Conservation (phyloP, 2,797 vertebrate species). For the Melopsittacus undulatus region DNA sequence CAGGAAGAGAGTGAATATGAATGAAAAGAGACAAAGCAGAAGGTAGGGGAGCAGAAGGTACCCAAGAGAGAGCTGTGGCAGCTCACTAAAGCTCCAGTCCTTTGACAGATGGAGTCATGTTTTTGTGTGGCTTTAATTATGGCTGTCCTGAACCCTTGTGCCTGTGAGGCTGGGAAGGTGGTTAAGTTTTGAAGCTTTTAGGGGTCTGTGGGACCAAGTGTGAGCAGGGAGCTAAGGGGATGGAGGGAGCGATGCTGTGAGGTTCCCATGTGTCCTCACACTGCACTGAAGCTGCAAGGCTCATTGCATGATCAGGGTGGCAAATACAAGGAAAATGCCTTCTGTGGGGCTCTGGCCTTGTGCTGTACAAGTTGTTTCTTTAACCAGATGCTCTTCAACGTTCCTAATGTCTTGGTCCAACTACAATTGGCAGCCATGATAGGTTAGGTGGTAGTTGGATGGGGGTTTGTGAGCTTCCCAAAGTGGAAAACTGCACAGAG, state of each 20-base stretch:
- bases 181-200: neutral
- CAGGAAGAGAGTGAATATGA: neutral
- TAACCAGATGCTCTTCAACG: neutral
- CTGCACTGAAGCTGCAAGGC: neutral
- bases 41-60: neutral
- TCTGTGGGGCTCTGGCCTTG: neutral
- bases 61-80: neutral
- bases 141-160: neutral
- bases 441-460: neutral
- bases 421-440: neutral
- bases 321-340: neutral
- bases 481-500: neutral
- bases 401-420: neutral
- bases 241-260: neutral
- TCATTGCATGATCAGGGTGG: rapidly evolving
- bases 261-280: rapidly evolving
- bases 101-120: neutral
- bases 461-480: neutral
- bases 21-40: neutral
- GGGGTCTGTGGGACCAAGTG: neutral
- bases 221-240: neutral
- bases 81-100: neutral
- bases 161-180: neutral
- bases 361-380: neutral
- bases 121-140: neutral